Conservation (phyloP, 1,140 invertebrate species). For the Marisa cornuarietis region DNA sequence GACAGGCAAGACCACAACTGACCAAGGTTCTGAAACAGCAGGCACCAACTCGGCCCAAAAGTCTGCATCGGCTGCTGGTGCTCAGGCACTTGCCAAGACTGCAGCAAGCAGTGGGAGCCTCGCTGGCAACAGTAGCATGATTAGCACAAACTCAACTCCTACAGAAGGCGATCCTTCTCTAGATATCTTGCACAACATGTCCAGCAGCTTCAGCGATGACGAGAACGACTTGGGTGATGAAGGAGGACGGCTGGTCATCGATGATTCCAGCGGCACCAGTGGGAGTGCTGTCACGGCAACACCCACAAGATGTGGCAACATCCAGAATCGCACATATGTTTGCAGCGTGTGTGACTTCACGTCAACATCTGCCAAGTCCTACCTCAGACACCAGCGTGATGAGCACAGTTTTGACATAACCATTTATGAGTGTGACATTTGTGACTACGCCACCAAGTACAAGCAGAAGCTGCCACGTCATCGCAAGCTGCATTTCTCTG, state of each 20-base stretch:
- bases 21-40: not conserved
- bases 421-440: conserved; percentile 58
- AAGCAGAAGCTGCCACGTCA: conserved; percentile 59
- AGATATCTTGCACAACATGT: not conserved
- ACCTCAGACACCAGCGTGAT: conserved; percentile 51
- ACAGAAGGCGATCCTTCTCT: not conserved
- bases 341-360: conserved; percentile 51
- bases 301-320: conserved; percentile 48
- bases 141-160: conserved; percentile 23
- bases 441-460: conserved; percentile 60
- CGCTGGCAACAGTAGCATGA: conserved; percentile 1
- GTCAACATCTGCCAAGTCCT: conserved; percentile 50
- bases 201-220: conserved; percentile 13
- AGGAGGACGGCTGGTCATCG: conserved; percentile 34
- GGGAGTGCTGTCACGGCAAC: conserved; percentile 7
- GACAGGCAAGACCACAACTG: not conserved
- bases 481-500: conserved; percentile 53
- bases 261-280: conserved; percentile 21
- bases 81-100: not conserved
- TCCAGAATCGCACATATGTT: conserved; percentile 55
- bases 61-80: not conserved
- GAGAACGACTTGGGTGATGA: conserved; percentile 30
- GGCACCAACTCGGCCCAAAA: not conserved
- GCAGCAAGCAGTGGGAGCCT: conserved; percentile 3
- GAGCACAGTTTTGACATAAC: conserved; percentile 44